Evolutionary conservation across 2,113 vertebrate genomes (phyloP).

Genomic region (Polypterus senegalus): DNA sequence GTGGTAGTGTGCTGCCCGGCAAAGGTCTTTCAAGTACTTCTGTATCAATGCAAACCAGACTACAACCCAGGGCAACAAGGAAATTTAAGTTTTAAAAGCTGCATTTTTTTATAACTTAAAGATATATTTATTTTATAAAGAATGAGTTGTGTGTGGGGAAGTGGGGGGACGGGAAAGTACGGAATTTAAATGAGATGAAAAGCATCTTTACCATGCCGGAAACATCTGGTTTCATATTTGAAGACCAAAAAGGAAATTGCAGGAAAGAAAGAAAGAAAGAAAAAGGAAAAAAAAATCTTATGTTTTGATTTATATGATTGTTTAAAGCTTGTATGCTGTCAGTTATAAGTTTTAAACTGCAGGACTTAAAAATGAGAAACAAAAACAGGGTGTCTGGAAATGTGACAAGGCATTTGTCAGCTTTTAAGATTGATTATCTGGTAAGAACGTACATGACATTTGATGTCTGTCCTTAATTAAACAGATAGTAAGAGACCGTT

Average conservation of each 20-base stretch:
- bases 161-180: constrained; percentile 36
- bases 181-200: constrained; percentile 76
- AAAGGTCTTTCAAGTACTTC: constrained; percentile 58
- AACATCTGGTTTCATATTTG: constrained; percentile 97
- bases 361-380: constrained; percentile 67
- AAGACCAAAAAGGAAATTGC: constrained; percentile 85
- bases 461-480: constrained; percentile 70
- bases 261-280: constrained; percentile 41
- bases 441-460: constrained; percentile 72
- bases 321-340: constrained; percentile 67
- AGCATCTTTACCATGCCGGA: constrained; percentile 79
- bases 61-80: constrained; percentile 73
- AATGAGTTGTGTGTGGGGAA: constrained; percentile 30
- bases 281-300: constrained; percentile 61
- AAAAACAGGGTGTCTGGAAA: constrained; percentile 59
- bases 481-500: constrained; percentile 35
- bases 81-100: constrained; percentile 61
- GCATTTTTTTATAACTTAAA: constrained; percentile 4
- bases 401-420: constrained; percentile 60
- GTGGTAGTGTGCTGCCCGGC: constrained; percentile 44
- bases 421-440: constrained; percentile 74
- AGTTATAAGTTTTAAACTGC: constrained; percentile 69
- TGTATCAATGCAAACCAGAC: constrained; percentile 95
- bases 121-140: too few species aligned
- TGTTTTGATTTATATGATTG: constrained; percentile 95